A percentile compares a stretch with the other conserved stretches of the same genome.
phyloP scores from a whole-genome alignment of 1,140 invertebrate genomes.

The Armadillidium nasatum region DNA sequence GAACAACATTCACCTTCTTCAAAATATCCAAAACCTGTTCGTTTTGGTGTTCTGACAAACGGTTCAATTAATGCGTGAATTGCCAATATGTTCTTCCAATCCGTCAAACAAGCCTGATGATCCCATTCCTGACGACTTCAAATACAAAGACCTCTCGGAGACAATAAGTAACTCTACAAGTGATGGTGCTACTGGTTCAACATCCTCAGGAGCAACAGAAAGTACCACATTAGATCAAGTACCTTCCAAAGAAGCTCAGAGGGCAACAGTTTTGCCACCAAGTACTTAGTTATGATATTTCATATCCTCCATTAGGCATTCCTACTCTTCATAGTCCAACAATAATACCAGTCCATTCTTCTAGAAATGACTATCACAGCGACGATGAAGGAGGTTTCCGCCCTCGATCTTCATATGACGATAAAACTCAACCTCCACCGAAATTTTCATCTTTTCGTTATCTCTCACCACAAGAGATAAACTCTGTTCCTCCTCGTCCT shows the following conservation, averaged over 20 bases:
- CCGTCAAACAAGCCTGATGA: conserved; percentile 41
- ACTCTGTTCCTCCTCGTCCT: not conserved
- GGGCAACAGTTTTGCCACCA: not conserved
- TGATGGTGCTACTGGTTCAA: conserved; percentile 37
- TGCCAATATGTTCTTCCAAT: conserved; percentile 33
- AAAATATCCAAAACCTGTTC: conserved; percentile 40
- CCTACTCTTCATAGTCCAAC: conserved; percentile 25
- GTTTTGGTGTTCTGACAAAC: conserved; percentile 42
- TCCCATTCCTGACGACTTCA: conserved; percentile 32
- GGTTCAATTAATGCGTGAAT: conserved; percentile 43
- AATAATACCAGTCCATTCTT: conserved; percentile 29
- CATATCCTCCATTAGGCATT: not conserved
- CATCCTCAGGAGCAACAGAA: conserved; percentile 37
- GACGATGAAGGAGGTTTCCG: conserved; percentile 43
- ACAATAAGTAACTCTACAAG: conserved; percentile 44
- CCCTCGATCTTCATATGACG: conserved; percentile 28
- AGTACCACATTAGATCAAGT: conserved; percentile 21
- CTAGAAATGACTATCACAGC: conserved; percentile 35
- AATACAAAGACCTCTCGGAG: conserved; percentile 42
- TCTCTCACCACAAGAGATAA: conserved; percentile 30
- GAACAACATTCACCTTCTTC: conserved; percentile 35
- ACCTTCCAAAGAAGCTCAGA: not conserved
- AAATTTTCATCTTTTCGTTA: conserved; percentile 42
- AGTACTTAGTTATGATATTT: not conserved
- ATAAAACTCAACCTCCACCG: conserved; percentile 19